Percentiles rank a stretch among this genome's conserved stretches.
These are phyloP conservation scores for Otus sunia DNA, from an alignment of 2,113 vertebrate species.

Conservation along the genomic window DNA sequence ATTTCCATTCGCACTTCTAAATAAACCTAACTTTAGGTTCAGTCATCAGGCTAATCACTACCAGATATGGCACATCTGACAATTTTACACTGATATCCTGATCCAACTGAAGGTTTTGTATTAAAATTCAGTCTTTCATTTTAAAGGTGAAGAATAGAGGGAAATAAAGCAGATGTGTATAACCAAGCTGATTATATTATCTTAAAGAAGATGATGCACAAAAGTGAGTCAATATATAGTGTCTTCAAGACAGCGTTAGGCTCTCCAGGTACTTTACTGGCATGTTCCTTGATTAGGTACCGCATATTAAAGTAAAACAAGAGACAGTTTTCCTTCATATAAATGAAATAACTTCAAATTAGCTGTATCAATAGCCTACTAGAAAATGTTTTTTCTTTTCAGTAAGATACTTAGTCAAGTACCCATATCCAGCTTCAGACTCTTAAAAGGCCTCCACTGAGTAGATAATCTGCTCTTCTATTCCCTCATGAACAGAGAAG, in stretches of 20 bases:
- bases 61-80: neutral
- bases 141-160: neutral
- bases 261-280: neutral
- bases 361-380: neutral
- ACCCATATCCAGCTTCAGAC: neutral
- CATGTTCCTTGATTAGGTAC: neutral
- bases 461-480: neutral
- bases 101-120: neutral
- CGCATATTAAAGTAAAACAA: neutral
- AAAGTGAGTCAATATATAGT: neutral
- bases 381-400: neutral
- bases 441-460: neutral
- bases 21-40: neutral
- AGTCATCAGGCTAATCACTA: neutral
- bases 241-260: neutral
- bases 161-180: neutral
- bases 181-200: neutral
- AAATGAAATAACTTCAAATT: neutral
- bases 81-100: neutral
- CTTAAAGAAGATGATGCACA: neutral
- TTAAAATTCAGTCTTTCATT: neutral
- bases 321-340: neutral
- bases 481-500: neutral
- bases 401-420: neutral
- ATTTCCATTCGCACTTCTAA: neutral